These are phyloP conservation scores for Grus americana DNA, from an alignment of 2,113 vertebrate species.

Conservation along the genomic window DNA sequence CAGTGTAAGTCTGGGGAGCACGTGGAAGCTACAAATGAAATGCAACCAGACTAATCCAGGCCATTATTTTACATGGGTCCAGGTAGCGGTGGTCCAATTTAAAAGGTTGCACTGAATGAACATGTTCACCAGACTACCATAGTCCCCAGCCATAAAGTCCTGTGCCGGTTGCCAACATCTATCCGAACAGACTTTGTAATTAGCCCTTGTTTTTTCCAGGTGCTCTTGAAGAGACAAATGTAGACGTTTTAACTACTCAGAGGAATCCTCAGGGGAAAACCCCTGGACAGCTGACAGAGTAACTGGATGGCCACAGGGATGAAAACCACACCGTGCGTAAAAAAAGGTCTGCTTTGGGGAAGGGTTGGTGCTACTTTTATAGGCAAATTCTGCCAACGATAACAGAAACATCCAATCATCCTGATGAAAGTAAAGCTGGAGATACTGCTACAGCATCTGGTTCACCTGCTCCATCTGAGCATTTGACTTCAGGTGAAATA, in stretches of 20 bases:
- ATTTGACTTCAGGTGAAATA: neutral
- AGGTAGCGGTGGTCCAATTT: neutral
- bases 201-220: neutral
- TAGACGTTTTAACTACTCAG: neutral
- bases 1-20: neutral
- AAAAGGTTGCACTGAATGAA: neutral
- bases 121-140: neutral
- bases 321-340: neutral
- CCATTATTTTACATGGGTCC: neutral
- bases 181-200: neutral
- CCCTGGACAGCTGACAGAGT: neutral
- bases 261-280: neutral
- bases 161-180: neutral
- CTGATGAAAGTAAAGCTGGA: neutral
- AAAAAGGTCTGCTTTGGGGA: neutral
- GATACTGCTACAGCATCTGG: neutral
- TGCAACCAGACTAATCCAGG: rapidly evolving
- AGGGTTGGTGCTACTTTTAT: neutral
- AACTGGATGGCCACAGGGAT: neutral
- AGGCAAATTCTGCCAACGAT: neutral
- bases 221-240: neutral
- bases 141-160: neutral
- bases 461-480: neutral
- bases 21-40: neutral
- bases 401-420: neutral